Percentiles rank a stretch among this genome's conserved stretches.
Evolutionary conservation across 2,888 invertebrate genomes (phyloP).

Genomic region (Ormyrus pomaceus): DNA sequence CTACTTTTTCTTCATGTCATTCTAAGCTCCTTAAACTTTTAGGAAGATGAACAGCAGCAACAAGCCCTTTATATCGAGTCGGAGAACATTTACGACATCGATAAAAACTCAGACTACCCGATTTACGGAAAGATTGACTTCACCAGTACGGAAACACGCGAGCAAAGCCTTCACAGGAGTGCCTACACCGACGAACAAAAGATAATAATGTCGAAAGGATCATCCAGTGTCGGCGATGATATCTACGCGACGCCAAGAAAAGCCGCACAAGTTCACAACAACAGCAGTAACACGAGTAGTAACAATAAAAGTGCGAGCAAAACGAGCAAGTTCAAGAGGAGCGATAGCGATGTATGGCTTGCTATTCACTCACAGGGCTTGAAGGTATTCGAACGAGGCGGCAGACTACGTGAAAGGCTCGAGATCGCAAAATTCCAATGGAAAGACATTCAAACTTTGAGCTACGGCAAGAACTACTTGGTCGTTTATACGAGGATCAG

Average conservation of each 20-base stretch:
- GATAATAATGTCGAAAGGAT: constrained; percentile 52
- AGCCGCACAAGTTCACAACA: constrained; percentile 41
- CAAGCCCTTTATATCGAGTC: constrained; percentile 54
- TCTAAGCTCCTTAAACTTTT: neutral
- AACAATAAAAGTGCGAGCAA: constrained; percentile 60
- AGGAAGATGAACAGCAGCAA: constrained; percentile 39
- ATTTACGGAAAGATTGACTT: constrained; percentile 63
- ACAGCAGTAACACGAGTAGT: constrained; percentile 61
- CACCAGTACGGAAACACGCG: constrained; percentile 59
- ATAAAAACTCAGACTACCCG: constrained; percentile 60
- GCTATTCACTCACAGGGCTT: constrained; percentile 75
- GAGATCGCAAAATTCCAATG: constrained; percentile 78
- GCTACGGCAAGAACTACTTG: constrained; percentile 85
- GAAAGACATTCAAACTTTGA: constrained; percentile 86
- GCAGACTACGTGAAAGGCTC: constrained; percentile 67
- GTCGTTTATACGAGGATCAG: constrained; percentile 78
- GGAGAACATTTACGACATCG: constrained; percentile 65
- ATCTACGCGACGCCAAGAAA: constrained; percentile 60
- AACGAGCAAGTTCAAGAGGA: constrained; percentile 65
- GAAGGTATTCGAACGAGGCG: constrained; percentile 73
- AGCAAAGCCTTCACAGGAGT: constrained; percentile 62
- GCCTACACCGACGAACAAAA: constrained; percentile 63
- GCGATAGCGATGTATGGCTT: constrained; percentile 74
- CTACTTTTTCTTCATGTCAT: no score
- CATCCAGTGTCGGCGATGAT: constrained; percentile 52